Evolutionary conservation across 2,888 invertebrate genomes (phyloP).

Genomic region (Sphaerophoria rueppellii): DNA sequence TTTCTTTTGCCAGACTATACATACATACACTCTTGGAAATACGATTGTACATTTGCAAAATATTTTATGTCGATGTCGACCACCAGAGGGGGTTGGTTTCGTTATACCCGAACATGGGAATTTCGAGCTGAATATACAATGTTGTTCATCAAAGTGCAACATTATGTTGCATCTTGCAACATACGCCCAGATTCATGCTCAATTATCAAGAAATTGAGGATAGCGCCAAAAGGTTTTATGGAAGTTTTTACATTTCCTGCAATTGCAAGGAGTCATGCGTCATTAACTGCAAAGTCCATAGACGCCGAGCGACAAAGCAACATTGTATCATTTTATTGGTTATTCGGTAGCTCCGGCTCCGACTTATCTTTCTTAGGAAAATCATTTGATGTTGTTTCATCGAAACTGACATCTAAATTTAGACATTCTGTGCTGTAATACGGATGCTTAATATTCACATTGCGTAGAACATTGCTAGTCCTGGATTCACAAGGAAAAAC

Average conservation of each 20-base stretch:
- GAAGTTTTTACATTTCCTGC: conserved; percentile 65
- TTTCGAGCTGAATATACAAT: conserved; percentile 39
- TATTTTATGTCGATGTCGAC: conserved; percentile 26
- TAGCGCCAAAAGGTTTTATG: conserved; percentile 64
- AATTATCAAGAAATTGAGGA: conserved; percentile 36
- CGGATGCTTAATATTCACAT: conserved; percentile 50
- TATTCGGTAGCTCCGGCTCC: neutral
- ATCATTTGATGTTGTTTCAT: too few relatives aligned
- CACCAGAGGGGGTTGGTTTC: conserved; percentile 2
- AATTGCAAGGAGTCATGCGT: conserved; percentile 40
- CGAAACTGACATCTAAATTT: neutral
- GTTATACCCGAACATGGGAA: neutral
- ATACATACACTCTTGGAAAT: neutral
- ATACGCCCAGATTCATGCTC: neutral
- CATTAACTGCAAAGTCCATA: conserved; percentile 38
- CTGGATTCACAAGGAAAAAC: conserved; percentile 10
- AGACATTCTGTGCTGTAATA: neutral
- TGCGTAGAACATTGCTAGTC: conserved; percentile 65
- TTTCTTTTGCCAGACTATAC: conserved; percentile 62
- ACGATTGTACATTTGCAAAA: neutral
- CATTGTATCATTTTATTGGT: conserved; percentile 57
- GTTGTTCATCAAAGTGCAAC: conserved; percentile 58
- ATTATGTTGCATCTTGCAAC: conserved; percentile 43
- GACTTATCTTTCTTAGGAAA: conserved; percentile 11
- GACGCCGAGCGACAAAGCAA: conserved; percentile 64